Evolutionary conservation across 2,888 invertebrate genomes (phyloP).

Genomic region (Eupeodes latifasciatus): DNA sequence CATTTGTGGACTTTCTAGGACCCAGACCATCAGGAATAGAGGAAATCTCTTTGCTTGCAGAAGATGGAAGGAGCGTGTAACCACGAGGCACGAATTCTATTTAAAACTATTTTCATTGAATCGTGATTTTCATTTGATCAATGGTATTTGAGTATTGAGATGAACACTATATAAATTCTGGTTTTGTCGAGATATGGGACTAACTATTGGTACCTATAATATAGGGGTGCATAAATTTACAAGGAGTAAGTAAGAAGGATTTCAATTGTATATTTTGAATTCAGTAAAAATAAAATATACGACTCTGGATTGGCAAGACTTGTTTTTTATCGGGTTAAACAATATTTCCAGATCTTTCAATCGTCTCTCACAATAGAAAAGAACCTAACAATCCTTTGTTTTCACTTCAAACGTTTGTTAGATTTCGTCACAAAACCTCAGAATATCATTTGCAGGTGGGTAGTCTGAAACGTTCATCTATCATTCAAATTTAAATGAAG

Average conservation of each 20-base stretch:
- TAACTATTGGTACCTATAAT: conserved; percentile 4
- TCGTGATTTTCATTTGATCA: conserved; percentile 73
- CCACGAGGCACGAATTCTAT: conserved; percentile 74
- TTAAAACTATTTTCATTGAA: conserved; percentile 74
- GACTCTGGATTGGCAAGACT: too few species aligned
- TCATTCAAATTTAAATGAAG: too few species aligned
- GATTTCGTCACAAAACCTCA: too few species aligned
- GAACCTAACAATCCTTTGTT: too few species aligned
- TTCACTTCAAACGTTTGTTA: too few species aligned
- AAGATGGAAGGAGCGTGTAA: conserved; percentile 48
- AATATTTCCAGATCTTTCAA: too few species aligned
- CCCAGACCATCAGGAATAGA: neutral
- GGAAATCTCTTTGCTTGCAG: conserved; percentile 26
- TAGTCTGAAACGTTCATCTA: too few species aligned
- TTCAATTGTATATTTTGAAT: neutral
- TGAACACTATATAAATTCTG: conserved; percentile 51
- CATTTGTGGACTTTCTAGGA: conserved; percentile 8
- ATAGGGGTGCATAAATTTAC: neutral
- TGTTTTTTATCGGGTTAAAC: too few species aligned
- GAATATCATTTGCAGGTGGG: too few species aligned
- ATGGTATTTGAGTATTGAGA: conserved; percentile 62
- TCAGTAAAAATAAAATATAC: neutral
- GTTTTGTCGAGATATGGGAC: conserved; percentile 4
- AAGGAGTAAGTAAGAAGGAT: neutral
- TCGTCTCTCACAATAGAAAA: too few species aligned